Evolutionary conservation across 2,888 invertebrate species (phyloP).

Genomic region (Apodemia duryi): DNA sequence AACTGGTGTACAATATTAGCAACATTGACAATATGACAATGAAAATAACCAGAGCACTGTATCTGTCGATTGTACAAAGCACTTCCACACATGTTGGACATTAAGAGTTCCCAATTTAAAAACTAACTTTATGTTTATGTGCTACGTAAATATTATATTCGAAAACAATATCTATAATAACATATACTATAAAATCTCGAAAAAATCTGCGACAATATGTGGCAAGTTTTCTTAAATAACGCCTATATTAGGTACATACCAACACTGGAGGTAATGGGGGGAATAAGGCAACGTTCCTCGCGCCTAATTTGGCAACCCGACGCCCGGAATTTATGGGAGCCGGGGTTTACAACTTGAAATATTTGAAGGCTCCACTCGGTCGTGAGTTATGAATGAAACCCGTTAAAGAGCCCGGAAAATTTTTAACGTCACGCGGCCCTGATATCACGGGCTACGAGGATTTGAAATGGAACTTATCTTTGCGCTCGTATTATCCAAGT

Average conservation of each 20-base stretch:
- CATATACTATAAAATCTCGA: no score
- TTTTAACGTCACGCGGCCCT: slow-evolving; percentile 59
- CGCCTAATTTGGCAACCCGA: slow-evolving; percentile 79
- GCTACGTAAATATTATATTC: no score
- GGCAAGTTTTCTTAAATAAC: no score
- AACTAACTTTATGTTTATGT: no score
- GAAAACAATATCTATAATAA: no score
- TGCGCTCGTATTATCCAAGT: not conserved
- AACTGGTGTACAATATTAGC: no score
- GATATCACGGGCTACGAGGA: slow-evolving; percentile 30
- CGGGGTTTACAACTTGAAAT: slow-evolving; percentile 70
- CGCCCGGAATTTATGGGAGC: slow-evolving; percentile 76
- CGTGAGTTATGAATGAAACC: slow-evolving; percentile 79
- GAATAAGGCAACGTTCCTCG: slow-evolving; percentile 70
- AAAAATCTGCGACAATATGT: no score
- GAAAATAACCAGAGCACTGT: no score
- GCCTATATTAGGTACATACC: slow-evolving; percentile 27
- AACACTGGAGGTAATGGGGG: slow-evolving; percentile 55
- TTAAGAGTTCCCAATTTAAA: no score
- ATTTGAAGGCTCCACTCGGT: slow-evolving; percentile 76
- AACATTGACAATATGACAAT: no score
- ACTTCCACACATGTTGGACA: no score
- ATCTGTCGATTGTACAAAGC: no score
- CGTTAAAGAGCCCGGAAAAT: slow-evolving; percentile 78
- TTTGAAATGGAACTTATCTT: slow-evolving; percentile 31